phyloP scores from a whole-genome alignment of 2,113 vertebrate species.

The Gila orcuttii region DNA sequence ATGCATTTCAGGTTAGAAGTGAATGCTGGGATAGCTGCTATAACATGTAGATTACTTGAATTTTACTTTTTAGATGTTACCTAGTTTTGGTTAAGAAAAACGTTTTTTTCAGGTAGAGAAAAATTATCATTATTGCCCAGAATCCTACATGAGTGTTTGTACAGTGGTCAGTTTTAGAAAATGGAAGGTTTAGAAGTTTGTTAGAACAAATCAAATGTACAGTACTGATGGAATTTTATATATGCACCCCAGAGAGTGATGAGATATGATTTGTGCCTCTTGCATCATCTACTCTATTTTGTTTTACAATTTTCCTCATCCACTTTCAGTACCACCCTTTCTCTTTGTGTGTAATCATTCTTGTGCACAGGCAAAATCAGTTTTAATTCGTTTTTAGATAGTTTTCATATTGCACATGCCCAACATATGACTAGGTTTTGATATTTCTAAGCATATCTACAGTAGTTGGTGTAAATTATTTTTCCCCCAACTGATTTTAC shows the following conservation, averaged over 20 bases:
- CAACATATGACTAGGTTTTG: slow-evolving; percentile 40
- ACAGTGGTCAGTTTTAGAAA: slow-evolving; percentile 20
- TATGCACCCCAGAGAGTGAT: not conserved
- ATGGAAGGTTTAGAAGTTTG: slow-evolving; percentile 22
- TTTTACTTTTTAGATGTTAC: slow-evolving; percentile 34
- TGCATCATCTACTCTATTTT: slow-evolving; percentile 46
- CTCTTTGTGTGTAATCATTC: slow-evolving; percentile 42
- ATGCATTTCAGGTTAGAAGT: slow-evolving; percentile 17
- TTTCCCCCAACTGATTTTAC: slow-evolving; percentile 1
- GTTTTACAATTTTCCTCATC: slow-evolving; percentile 24
- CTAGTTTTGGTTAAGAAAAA: not conserved
- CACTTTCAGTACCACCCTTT: slow-evolving; percentile 30
- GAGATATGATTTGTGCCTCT: slow-evolving; percentile 43
- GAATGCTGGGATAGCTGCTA: slow-evolving; percentile 59
- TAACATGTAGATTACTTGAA: slow-evolving; percentile 66
- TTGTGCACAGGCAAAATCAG: slow-evolving; percentile 44
- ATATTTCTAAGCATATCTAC: slow-evolving; percentile 57
- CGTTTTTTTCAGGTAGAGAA: slow-evolving; percentile 9
- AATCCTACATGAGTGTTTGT: slow-evolving; percentile 43
- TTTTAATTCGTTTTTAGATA: not conserved
- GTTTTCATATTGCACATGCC: slow-evolving; percentile 46
- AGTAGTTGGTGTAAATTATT: slow-evolving; percentile 28
- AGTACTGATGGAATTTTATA: slow-evolving; percentile 33
- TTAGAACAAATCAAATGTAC: not conserved
- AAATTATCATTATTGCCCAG: not conserved